A percentile compares a stretch with the other conserved stretches of the same genome.
Evolutionary conservation across 2,113 vertebrate genomes (phyloP).

Genomic region (Calypte anna): DNA sequence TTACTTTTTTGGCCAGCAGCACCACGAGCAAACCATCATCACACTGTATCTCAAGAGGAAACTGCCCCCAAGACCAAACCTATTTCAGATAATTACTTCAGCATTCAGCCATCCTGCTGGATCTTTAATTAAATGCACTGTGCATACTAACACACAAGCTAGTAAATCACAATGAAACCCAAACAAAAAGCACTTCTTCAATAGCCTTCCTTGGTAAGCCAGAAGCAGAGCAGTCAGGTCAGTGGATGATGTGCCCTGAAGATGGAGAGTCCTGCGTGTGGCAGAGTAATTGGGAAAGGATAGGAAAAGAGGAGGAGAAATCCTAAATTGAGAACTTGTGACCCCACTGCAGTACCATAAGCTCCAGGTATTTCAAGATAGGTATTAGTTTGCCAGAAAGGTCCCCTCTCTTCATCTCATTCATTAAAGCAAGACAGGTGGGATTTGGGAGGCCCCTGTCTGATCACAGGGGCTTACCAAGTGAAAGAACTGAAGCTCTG

Average conservation of each 20-base stretch:
- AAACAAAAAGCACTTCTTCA: neutral
- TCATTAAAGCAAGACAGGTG: neutral
- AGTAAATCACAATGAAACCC: neutral
- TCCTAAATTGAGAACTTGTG: neutral
- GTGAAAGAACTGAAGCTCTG: neutral
- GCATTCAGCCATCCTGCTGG: neutral
- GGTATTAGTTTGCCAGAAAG: neutral
- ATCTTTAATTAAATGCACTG: neutral
- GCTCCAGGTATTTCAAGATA: neutral
- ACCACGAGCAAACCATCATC: neutral
- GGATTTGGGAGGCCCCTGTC: neutral
- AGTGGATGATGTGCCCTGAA: neutral
- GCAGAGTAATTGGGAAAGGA: neutral
- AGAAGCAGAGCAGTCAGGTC: neutral
- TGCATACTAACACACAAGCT: neutral
- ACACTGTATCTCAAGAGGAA: neutral
- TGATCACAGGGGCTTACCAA: neutral
- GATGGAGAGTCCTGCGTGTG: neutral
- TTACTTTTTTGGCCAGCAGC: neutral
- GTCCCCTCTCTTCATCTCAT: neutral
- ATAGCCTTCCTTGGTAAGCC: neutral
- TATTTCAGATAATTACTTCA: conserved; percentile 11
- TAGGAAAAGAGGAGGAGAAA: neutral
- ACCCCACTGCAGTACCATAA: neutral
- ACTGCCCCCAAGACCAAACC: neutral